Evolutionary conservation across 2,113 vertebrate genomes (phyloP).

Genomic region (Hippolais icterina): DNA sequence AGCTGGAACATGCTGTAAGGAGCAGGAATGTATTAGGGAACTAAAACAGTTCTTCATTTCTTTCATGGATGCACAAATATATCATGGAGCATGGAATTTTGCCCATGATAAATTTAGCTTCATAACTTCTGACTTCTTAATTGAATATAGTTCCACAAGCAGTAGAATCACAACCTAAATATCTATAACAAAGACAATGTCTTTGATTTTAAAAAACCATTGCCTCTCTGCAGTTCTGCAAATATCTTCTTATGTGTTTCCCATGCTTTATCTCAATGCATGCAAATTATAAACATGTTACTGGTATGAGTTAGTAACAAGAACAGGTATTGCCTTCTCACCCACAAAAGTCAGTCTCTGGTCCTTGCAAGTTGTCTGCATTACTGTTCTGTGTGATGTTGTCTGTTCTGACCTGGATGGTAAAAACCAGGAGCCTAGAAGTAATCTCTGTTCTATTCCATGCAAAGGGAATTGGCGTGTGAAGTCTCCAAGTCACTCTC

Average conservation of each 20-base stretch:
- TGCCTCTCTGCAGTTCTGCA: neutral
- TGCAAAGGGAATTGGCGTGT: neutral
- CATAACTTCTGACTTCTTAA: slow-evolving; percentile 22
- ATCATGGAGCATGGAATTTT: neutral
- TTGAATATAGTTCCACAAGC: slow-evolving; percentile 13
- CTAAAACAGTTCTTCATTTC: neutral
- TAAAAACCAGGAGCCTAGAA: neutral
- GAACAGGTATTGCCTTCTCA: neutral
- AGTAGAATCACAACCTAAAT: slow-evolving; percentile 9
- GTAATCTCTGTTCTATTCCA: neutral
- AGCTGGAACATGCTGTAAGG: slow-evolving; percentile 73
- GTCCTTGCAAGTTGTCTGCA: neutral
- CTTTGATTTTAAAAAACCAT: neutral
- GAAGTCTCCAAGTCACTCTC: neutral
- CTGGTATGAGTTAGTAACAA: neutral
- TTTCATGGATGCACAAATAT: neutral
- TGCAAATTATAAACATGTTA: neutral
- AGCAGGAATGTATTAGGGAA: slow-evolving; percentile 33
- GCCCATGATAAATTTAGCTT: neutral
- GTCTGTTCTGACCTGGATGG: neutral
- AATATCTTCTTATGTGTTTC: neutral
- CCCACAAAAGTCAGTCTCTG: neutral
- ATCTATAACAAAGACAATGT: neutral
- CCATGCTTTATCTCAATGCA: neutral
- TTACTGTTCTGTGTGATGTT: fast-evolving